phyloP scores from a whole-genome alignment of 2,797 vertebrate genomes.

The Peromyscus attwateri region DNA sequence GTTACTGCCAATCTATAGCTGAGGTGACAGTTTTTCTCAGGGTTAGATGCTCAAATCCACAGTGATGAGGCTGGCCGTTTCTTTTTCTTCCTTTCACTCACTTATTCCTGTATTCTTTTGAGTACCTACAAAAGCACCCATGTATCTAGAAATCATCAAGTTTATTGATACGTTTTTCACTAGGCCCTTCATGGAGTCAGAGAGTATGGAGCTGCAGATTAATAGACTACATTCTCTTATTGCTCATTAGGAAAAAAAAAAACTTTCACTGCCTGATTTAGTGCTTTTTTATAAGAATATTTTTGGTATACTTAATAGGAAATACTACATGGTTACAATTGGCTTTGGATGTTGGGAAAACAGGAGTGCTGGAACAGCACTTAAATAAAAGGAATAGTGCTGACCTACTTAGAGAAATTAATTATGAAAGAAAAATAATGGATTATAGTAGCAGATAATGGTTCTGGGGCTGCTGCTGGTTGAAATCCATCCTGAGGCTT shows the following conservation, averaged over 20 bases:
- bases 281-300: slow-evolving; percentile 46
- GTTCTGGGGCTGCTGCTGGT: slow-evolving; percentile 86
- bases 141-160: background rate
- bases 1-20: background rate
- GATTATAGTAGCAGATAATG: slow-evolving; percentile 87
- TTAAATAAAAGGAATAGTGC: slow-evolving; percentile 81
- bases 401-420: slow-evolving; percentile 89
- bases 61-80: background rate
- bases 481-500: slow-evolving; percentile 85
- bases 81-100: too few relatives aligned
- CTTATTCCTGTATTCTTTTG: background rate
- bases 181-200: background rate
- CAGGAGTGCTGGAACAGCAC: slow-evolving; percentile 74
- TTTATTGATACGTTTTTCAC: background rate
- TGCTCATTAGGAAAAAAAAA: background rate
- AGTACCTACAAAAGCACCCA: slow-evolving; percentile 15
- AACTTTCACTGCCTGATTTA: background rate
- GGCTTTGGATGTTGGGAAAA: slow-evolving; percentile 76
- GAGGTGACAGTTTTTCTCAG: slow-evolving; percentile 1
- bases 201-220: background rate
- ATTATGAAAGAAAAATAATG: slow-evolving; percentile 87
- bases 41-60: slow-evolving; percentile 36
- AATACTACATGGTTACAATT: slow-evolving; percentile 75
- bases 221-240: background rate
- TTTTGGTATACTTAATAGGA: slow-evolving; percentile 69